phyloP scores from a whole-genome alignment of 2,888 invertebrate species.

The Lacanobia wlatinum region DNA sequence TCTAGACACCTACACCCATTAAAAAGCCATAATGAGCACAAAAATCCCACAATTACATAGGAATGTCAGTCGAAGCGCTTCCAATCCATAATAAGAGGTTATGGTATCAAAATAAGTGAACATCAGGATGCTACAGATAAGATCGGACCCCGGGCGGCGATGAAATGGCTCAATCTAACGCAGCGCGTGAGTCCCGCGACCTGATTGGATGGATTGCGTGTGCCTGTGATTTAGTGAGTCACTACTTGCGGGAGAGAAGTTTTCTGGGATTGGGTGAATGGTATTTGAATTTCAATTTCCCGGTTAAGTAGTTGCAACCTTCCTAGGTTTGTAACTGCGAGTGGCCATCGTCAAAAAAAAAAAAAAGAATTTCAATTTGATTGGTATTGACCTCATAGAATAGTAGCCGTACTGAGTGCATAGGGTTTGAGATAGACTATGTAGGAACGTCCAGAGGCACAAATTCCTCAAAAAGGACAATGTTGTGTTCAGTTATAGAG shows the following conservation, averaged over 20 bases:
- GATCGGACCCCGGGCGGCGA: conserved; percentile 79
- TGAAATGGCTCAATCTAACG: conserved; percentile 85
- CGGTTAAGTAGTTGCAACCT: no score
- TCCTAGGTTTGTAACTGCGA: no score
- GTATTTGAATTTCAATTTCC: conserved; percentile 7
- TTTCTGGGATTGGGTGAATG: not conserved
- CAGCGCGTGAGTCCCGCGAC: conserved; percentile 57
- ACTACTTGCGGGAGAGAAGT: conserved; percentile 8
- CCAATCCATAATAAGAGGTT: conserved; percentile 87
- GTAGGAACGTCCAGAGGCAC: no score
- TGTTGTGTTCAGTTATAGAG: not conserved
- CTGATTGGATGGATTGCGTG: conserved; percentile 30
- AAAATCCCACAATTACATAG: conserved; percentile 60
- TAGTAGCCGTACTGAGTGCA: not conserved
- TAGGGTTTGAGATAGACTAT: not conserved
- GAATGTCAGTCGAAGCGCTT: conserved; percentile 73
- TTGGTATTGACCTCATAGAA: not conserved
- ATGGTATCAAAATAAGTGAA: conserved; percentile 78
- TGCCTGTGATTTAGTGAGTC: conserved; percentile 45
- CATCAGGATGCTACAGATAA: conserved; percentile 80
- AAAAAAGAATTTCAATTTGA: conserved; percentile 9
- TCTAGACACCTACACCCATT: conserved; percentile 29
- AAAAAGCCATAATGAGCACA: conserved; percentile 53
- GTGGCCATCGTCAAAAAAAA: no score
- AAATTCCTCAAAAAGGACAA: not conserved